Percentiles rank a stretch among this genome's conserved stretches.
phyloP scores from a whole-genome alignment of 2,888 invertebrate species.

The Drosophila pseudotakahashii region DNA sequence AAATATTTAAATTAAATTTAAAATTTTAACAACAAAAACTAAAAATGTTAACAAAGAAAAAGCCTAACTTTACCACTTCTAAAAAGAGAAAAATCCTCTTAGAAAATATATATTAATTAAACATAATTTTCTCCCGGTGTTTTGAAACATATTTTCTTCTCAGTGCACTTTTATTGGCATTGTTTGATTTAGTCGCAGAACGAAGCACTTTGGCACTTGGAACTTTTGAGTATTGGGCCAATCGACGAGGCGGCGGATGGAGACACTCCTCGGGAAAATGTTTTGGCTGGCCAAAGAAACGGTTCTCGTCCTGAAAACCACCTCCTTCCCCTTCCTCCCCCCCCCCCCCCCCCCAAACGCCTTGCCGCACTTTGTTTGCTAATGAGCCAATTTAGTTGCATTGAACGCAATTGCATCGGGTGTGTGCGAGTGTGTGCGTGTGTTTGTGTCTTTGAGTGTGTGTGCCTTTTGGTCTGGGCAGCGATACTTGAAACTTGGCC shows the following conservation, averaged over 20 bases:
- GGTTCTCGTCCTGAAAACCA: constrained; percentile 9
- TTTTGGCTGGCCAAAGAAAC: constrained; percentile 40
- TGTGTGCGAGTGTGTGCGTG: constrained; percentile 4
- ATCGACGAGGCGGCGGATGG: constrained; percentile 8
- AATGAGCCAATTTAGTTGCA: constrained; percentile 80
- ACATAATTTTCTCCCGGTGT: background rate
- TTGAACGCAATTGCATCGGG: constrained; percentile 61
- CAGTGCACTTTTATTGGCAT: constrained; percentile 26
- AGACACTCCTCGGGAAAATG: constrained; percentile 18
- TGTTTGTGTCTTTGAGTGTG: constrained; percentile 12
- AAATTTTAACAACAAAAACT: too few relatives aligned
- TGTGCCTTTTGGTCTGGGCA: constrained; percentile 40
- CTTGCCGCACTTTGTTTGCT: constrained; percentile 62
- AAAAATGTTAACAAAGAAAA: too few relatives aligned
- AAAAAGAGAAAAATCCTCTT: too few relatives aligned
- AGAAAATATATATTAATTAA: too few relatives aligned
- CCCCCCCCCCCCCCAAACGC: background rate
- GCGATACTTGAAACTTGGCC: constrained; percentile 63
- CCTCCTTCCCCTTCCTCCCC: background rate
- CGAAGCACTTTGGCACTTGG: constrained; percentile 57
- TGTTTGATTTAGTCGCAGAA: constrained; percentile 71
- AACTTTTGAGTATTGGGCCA: constrained; percentile 63
- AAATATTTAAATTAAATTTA: too few relatives aligned
- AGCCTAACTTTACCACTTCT: too few relatives aligned
- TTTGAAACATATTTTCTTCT: background rate